These are phyloP conservation scores for Acrocyrtus sp. DNA, from an alignment of 2,888 invertebrate species.

Conservation along the genomic window DNA sequence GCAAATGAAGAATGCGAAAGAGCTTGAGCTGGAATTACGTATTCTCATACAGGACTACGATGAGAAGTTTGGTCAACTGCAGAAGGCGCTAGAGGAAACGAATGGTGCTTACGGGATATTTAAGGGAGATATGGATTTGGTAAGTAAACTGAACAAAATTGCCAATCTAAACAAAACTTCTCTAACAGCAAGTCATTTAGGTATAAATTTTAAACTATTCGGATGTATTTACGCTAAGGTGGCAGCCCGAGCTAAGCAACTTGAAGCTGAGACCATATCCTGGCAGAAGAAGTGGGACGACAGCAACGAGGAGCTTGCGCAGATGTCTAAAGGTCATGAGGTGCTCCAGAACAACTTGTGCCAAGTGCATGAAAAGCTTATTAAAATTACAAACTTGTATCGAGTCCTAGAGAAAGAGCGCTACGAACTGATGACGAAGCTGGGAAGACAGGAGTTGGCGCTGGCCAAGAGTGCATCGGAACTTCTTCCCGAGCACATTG, in stretches of 20 bases:
- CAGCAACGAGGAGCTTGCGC: constrained; percentile 49
- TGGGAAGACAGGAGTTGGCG: constrained; percentile 34
- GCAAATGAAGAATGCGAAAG: constrained; percentile 61
- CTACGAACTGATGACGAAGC: constrained; percentile 49
- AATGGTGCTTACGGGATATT: constrained; percentile 58
- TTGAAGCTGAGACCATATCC: constrained; percentile 56
- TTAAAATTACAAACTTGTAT: constrained; percentile 60
- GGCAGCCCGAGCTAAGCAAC: constrained; percentile 46
- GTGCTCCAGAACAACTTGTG: constrained; percentile 53
- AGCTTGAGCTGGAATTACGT: constrained; percentile 57
- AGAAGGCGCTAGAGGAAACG: constrained; percentile 53
- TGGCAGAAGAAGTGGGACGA: constrained; percentile 62
- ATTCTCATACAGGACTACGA: constrained; percentile 58
- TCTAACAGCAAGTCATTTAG: too few relatives aligned
- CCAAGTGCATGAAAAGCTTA: constrained; percentile 56
- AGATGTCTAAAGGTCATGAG: constrained; percentile 55
- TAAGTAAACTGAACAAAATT: constrained; percentile 11
- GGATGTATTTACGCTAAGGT: constrained; percentile 36
- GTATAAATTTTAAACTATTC: constrained; percentile 3
- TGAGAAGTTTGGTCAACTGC: constrained; percentile 58
- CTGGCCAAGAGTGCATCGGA: constrained; percentile 28
- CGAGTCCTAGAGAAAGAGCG: constrained; percentile 58
- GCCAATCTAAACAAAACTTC: background rate
- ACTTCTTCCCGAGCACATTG: constrained; percentile 24
- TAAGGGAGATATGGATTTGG: constrained; percentile 61